Base-by-base conservation (phyloP, 2,888 invertebrate genomes). In the Stenurella melanura region DNA sequence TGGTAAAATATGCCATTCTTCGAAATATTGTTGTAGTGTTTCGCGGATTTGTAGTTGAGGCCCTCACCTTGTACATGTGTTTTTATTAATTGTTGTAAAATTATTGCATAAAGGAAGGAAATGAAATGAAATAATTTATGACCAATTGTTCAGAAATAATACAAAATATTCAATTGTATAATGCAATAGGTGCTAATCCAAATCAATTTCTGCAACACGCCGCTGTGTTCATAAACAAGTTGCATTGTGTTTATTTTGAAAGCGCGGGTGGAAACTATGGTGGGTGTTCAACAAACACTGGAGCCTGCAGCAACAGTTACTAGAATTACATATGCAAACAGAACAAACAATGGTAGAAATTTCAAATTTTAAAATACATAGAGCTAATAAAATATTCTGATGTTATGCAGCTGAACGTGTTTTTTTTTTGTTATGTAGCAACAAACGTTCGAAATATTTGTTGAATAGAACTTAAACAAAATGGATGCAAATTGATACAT, bases 201-300 rank as follows among this genome's bases (percentile, higher is more conserved):
- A n/a, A 26, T 26, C 26, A 30, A 26, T 26, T 50, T 15, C 15
- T n/a, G 50, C 50, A 50, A n/a, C 50, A 50, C 50, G 50, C n/a
- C 50, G n/a, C 30, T n/a, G 30, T 61, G 21, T 61, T 30, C 30
- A 26, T n/a, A 61, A 61, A 61, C 30, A n/a, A 30, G 61, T 30
- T 61, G 61, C 30, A 21, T 61, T 61, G 61, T 61, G 26, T 61
- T 61, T 61, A 30, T 21, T 61, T 21, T n/a, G 26, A 30, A 30
- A 26, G 61, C 61, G 61, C 30, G 61, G 61, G 61, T 61, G 30
- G 30, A 61, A 30, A 50, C 50, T 30, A 61, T 21, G 56, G 58
- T 58, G 30, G 21, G 61, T 61, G 21, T 64, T 64, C 10, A 38
- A 64, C 10, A 42, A 42, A 19, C 64, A 64, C n/a, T 42, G 42